phyloP scores from a whole-genome alignment of 2,888 invertebrate species.

The Nemoura dubitans region DNA sequence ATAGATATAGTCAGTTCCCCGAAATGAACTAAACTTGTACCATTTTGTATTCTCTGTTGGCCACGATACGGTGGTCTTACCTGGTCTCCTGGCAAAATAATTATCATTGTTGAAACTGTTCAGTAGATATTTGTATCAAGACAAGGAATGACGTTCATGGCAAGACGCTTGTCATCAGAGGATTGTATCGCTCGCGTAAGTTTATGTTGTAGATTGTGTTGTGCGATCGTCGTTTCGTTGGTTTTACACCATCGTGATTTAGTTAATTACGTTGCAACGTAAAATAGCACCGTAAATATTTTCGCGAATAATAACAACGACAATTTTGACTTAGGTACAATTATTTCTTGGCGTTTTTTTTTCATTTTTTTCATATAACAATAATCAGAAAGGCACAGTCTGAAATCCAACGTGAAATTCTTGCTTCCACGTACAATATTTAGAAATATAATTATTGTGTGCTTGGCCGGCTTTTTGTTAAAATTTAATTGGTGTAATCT shows the following conservation, averaged over 20 bases:
- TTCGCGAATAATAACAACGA: too few species aligned
- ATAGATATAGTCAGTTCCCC: background rate
- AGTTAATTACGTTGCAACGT: background rate
- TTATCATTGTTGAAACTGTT: slow-evolving; percentile 12
- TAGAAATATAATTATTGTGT: background rate
- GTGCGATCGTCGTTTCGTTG: background rate
- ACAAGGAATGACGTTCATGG: background rate
- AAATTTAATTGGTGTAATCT: background rate
- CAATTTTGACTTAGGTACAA: too few species aligned
- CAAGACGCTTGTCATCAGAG: background rate
- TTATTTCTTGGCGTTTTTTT: too few species aligned
- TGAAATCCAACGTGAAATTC: background rate
- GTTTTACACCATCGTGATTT: background rate
- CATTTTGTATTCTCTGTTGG: background rate
- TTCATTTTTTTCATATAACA: background rate
- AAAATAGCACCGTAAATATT: too few species aligned
- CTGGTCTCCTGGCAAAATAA: background rate
- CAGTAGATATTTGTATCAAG: background rate
- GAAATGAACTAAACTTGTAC: slow-evolving; percentile 4
- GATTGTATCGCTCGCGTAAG: background rate
- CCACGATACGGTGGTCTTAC: background rate
- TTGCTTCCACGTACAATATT: background rate
- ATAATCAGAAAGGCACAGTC: background rate
- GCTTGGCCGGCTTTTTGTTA: slow-evolving; percentile 7
- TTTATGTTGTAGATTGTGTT: background rate